Conservation (phyloP, 1,140 invertebrate genomes). For the Mya arenaria region DNA sequence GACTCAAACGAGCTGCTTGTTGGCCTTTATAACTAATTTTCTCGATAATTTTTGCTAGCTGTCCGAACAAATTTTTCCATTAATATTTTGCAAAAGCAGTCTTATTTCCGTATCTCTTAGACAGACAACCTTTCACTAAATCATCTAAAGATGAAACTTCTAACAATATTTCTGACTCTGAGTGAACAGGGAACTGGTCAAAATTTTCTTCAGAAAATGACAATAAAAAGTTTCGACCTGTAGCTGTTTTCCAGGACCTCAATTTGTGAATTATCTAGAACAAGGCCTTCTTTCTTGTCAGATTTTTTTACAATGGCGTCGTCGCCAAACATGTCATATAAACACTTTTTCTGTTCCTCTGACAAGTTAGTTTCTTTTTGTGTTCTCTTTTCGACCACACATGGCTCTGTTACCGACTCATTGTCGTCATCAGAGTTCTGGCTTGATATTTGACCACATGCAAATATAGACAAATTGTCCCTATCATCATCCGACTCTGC, state of each 20-base stretch:
- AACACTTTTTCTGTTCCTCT: not conserved
- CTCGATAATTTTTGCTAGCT: not conserved
- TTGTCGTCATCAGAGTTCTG: too few species aligned
- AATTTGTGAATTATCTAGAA: constrained; percentile 26
- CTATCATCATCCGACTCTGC: too few species aligned
- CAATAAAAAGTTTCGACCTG: constrained; percentile 18
- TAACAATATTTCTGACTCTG: not conserved
- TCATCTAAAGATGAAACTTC: constrained; percentile 10
- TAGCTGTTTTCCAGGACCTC: constrained; percentile 2
- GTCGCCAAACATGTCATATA: not conserved
- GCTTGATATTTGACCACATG: too few species aligned
- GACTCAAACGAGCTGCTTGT: not conserved
- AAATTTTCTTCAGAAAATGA: constrained; percentile 5
- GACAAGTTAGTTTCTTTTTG: too few species aligned
- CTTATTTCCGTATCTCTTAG: not conserved
- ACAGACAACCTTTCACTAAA: not conserved
- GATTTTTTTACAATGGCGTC: constrained; percentile 6
- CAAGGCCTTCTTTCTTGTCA: not conserved
- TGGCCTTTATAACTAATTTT: not conserved
- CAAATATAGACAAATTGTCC: too few species aligned
- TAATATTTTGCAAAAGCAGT: not conserved
- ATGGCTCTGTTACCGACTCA: too few species aligned
- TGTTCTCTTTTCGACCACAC: too few species aligned
- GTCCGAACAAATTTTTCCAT: not conserved
- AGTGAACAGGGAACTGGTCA: constrained; percentile 8